A percentile compares a stretch with the other conserved stretches of the same genome.
phyloP scores from a whole-genome alignment of 2,113 vertebrate genomes.

The Morone chrysops region DNA sequence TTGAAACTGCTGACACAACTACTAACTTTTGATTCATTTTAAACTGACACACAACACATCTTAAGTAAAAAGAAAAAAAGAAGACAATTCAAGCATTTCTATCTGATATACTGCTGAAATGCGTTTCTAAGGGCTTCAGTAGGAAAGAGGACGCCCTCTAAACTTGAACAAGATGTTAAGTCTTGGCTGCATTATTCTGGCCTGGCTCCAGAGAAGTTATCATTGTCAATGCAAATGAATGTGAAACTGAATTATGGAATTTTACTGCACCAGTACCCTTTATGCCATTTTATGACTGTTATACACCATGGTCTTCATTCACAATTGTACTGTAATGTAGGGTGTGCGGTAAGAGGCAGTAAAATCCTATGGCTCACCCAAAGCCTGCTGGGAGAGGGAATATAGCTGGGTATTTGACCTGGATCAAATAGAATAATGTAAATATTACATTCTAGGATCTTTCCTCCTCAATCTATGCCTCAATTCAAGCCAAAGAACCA shows the following conservation, averaged over 20 bases:
- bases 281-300: conserved; percentile 60
- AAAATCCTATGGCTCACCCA: conserved; percentile 3
- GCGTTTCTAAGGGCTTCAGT: conserved; percentile 14
- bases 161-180: conserved; percentile 53
- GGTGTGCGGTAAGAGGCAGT: conserved; percentile 31
- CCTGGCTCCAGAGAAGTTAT: conserved; percentile 35
- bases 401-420: conserved; percentile 13
- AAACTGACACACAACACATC: neutral
- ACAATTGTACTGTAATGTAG: conserved; percentile 1
- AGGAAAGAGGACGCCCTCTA: conserved; percentile 24
- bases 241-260: conserved; percentile 48
- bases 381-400: neutral
- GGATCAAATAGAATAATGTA: neutral
- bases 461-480: neutral
- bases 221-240: conserved; percentile 63
- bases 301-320: conserved; percentile 57
- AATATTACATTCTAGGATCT: neutral
- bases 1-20: conserved; percentile 9
- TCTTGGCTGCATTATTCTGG: conserved; percentile 27
- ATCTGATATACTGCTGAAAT: conserved; percentile 22
- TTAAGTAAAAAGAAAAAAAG: neutral
- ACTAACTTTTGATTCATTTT: conserved; percentile 9
- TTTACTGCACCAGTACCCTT: conserved; percentile 34
- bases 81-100: neutral
- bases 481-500: neutral